Percentiles rank a stretch among this genome's conserved stretches.
phyloP scores from a whole-genome alignment of 2,888 invertebrate genomes.

The Polymixis lichenea region DNA sequence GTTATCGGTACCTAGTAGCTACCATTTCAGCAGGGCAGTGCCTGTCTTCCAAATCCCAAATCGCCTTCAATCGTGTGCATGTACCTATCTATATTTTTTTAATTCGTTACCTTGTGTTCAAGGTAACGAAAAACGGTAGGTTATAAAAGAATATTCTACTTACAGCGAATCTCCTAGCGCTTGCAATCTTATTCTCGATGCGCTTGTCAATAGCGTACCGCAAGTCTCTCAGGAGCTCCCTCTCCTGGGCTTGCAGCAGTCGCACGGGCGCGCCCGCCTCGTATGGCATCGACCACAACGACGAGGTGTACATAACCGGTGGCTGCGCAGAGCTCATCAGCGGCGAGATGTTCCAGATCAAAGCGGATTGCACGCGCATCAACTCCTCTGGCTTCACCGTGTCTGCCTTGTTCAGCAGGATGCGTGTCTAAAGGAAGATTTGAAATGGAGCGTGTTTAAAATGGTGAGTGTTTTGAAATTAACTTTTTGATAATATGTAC shows the following conservation, averaged over 20 bases:
- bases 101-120: too few species aligned
- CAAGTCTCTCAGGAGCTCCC: constrained; percentile 96
- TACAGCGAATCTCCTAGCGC: constrained; percentile 98
- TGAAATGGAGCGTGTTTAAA: not conserved
- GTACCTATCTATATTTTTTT: too few species aligned
- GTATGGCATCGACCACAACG: constrained; percentile 96
- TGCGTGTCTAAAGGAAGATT: constrained; percentile 92
- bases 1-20: not conserved
- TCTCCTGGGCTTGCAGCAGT: constrained; percentile 96
- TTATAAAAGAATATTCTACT: constrained; percentile 77
- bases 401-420: constrained; percentile 98
- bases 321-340: constrained; percentile 98
- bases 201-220: constrained; percentile 96
- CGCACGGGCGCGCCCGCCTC: constrained; percentile 95
- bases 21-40: not conserved
- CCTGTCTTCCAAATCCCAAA: not conserved
- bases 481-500: too few species aligned
- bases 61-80: not conserved
- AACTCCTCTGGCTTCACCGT: constrained; percentile 97
- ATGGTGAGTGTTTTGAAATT: not conserved
- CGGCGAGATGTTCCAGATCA: constrained; percentile 99
- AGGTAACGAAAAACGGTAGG: too few species aligned
- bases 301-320: constrained; percentile 97
- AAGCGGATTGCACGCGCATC: constrained; percentile 97
- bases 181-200: constrained; percentile 98